phyloP scores from a whole-genome alignment of 2,797 vertebrate species.

The Anas georgica region DNA sequence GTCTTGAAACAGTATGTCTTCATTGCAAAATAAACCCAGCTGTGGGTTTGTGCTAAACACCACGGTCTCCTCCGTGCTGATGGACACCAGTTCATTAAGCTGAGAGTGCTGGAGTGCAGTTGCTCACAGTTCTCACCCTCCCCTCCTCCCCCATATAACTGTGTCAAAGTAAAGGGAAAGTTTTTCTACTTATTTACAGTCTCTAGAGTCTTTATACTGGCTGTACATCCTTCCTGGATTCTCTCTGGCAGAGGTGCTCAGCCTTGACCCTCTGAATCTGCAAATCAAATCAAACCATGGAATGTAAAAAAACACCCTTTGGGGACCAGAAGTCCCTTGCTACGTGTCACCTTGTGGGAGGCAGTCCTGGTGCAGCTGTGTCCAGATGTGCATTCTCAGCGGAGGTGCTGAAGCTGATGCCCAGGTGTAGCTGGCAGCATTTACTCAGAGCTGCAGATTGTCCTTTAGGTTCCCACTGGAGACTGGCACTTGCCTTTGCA shows the following conservation, averaged over 20 bases:
- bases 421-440: neutral
- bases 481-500: conserved; percentile 2
- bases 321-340: neutral
- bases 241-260: neutral
- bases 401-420: neutral
- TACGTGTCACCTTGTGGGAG: neutral
- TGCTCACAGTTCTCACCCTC: neutral
- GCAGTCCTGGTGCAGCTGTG: neutral
- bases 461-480: conserved; percentile 2
- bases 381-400: neutral
- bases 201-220: neutral
- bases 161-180: neutral
- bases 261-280: neutral
- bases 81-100: neutral
- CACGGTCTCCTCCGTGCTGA: accelerated
- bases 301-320: neutral
- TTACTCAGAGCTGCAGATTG: neutral
- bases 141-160: neutral
- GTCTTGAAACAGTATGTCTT: neutral
- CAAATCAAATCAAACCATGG: neutral
- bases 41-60: neutral
- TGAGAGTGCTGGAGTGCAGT: neutral
- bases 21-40: neutral
- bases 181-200: neutral
- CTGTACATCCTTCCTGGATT: neutral